Conservation (phyloP, 2,797 vertebrate species). For the Alosa sapidissima region DNA sequence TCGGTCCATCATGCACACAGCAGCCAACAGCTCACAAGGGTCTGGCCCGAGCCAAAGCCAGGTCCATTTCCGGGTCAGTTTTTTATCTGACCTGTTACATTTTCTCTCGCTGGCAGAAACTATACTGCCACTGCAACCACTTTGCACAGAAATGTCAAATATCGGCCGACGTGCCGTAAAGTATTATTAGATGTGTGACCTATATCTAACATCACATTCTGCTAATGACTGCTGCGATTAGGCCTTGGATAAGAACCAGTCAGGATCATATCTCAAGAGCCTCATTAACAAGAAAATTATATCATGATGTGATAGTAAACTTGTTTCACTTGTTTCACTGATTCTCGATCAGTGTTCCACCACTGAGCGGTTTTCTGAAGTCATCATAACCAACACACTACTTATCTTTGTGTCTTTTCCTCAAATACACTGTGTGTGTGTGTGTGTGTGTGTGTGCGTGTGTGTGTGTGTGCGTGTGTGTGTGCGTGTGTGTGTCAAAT, state of each 20-base stretch:
- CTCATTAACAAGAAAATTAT: not conserved
- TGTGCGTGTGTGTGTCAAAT: too few relatives aligned
- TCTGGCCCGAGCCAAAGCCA: not conserved
- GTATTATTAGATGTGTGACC: not conserved
- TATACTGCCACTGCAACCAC: not conserved
- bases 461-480: too few relatives aligned
- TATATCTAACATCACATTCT: conserved; percentile 14
- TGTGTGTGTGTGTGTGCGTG: too few relatives aligned
- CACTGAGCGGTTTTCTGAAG: not conserved
- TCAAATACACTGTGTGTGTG: too few relatives aligned
- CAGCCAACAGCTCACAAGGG: not conserved
- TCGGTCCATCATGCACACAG: not conserved
- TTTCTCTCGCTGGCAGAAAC: not conserved
- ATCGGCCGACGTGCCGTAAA: not conserved
- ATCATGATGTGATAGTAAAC: not conserved
- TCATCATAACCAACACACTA: not conserved
- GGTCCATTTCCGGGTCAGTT: not conserved
- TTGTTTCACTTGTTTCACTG: too few relatives aligned
- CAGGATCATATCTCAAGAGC: not conserved
- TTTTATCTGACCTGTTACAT: not conserved
- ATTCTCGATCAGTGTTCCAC: not conserved
- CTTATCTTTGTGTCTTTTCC: not conserved
- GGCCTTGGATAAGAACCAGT: not conserved
- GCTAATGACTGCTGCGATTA: not conserved
- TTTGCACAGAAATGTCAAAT: not conserved